Evolutionary conservation across 2,888 invertebrate genomes (phyloP), one percentile per base, ranked within the genome.

Genomic region (Drosophila incognita): DNA sequence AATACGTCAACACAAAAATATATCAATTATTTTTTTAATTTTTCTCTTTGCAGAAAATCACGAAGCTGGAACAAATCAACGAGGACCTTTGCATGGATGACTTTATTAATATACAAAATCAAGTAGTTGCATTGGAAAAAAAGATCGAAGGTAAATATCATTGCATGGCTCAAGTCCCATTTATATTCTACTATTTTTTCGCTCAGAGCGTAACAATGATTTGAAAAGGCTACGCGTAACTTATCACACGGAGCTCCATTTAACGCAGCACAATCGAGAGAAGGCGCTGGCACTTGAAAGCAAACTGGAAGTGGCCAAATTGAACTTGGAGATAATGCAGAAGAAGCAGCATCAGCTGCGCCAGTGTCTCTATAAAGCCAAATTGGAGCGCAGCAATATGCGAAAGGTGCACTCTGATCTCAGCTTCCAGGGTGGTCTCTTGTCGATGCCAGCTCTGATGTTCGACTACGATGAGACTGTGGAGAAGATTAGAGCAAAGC

Each of bases 121-220:
- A 92, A 70, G 86, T 86, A 1, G 75, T 84, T 24, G 78, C 83
- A 13, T 54, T 93, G 31, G 82, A 74, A 10, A 92, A 92, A 59
- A 92, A 92, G 82, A 83, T 92, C 15, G 93, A 93, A 85, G 93
- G 92, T 91, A 57, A 48, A 35, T 33, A 3, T 51, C 1, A 0
- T 40, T 35, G 15, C 2, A 15, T 7, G 10, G 1, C 1, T 0
- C 1, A 6, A 10, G 0, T 42, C 5, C 8, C 6, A 10, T 1
- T 8, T 21, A 2, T 11, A 46, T 31, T 33, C 31, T 0, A 15
- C 15, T 0, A 4, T 13, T 11, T 1, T 15, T 6, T 13, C 6
- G 11, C 13, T 6, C 35, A 93, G 93, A 93, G 46, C 84, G 91
- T 8, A 91, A 85, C 38, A 49, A 33, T 18, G 93, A 93, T 0